Evolutionary conservation across 2,113 vertebrate genomes (phyloP).

Genomic region (Plecturocebus donacophilus): DNA sequence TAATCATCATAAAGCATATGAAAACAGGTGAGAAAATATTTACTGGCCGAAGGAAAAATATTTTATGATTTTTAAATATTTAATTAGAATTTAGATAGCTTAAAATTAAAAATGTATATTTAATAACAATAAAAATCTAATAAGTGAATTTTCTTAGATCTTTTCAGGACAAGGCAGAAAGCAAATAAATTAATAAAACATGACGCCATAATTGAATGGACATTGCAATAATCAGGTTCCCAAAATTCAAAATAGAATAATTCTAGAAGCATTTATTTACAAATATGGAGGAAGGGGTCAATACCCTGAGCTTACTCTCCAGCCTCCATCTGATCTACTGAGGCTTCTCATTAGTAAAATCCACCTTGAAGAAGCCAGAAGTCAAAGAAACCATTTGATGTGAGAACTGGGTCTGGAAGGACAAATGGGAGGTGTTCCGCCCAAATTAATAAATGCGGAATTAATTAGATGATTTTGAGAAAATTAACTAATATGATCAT

Average conservation of each 20-base stretch:
- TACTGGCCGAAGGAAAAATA: neutral
- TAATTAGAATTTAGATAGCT: neutral
- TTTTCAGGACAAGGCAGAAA: neutral
- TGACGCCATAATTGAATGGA: neutral
- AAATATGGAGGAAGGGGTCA: neutral
- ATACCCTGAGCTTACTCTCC: neutral
- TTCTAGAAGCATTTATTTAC: neutral
- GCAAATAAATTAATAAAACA: neutral
- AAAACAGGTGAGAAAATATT: constrained; percentile 3
- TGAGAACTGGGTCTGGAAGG: neutral
- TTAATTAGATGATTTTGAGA: neutral
- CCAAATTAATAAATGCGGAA: neutral
- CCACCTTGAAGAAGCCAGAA: neutral
- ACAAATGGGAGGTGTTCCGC: neutral
- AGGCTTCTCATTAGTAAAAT: neutral
- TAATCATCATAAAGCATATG: neutral
- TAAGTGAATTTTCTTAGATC: neutral
- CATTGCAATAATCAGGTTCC: neutral
- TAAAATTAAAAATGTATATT: neutral
- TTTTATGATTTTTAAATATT: neutral
- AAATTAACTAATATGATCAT: neutral
- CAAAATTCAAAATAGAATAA: neutral
- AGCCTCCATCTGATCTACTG: neutral
- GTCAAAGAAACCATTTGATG: neutral
- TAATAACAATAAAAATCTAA: neutral